Base-by-base conservation (phyloP, 92 coral and sea anemone species). In the Epizoanthus stellaris region DNA sequence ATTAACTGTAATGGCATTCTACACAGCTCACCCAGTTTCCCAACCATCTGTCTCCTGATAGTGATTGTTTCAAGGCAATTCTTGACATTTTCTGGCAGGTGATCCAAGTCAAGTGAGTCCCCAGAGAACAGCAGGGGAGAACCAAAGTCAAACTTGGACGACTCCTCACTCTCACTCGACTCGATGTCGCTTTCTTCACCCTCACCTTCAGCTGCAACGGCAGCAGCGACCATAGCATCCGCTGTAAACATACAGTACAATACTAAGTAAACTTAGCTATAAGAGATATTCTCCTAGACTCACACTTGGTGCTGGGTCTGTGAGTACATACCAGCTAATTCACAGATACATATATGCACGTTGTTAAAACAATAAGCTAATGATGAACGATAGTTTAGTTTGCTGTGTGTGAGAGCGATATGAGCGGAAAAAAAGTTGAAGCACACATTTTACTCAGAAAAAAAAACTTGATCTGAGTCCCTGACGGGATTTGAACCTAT, bases 121-220 rank as follows among this genome's bases (percentile, higher is more conserved):
- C 95, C 98, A 47, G 98, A 94, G 73, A 89, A 94, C 76, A 94
- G 71, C 76, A 94, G 80, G 7, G 98, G 98, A 4, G 98, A 93
- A 16, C 98, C 98, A 82, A 94, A 94, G 59, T 94, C 98, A 57
- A 94, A 94, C 92, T 90, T 94, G 63, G 92, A 88, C 0, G 95
- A 89, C 17, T 64, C 84, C 10, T 87, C 93, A 57, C 92, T 38
- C 77, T 56, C 73, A 45, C 90, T 63, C 64, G 85, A 56, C 89
- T 91, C 83, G 59, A 61, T 45, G 39, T 64, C 61, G 11, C 83
- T 79, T 64, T 56, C 64, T 25, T 79, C 83, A 16, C 72, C 83
- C 20, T 77, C 82, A 5, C 3, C 79, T 61, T n/a, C 59, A 2
- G 76, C 81, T 36, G 68, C 82, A 38, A 56, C 66, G 4, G 54